Conservation (phyloP, 2,888 invertebrate genomes). For the Sericinus montela region DNA sequence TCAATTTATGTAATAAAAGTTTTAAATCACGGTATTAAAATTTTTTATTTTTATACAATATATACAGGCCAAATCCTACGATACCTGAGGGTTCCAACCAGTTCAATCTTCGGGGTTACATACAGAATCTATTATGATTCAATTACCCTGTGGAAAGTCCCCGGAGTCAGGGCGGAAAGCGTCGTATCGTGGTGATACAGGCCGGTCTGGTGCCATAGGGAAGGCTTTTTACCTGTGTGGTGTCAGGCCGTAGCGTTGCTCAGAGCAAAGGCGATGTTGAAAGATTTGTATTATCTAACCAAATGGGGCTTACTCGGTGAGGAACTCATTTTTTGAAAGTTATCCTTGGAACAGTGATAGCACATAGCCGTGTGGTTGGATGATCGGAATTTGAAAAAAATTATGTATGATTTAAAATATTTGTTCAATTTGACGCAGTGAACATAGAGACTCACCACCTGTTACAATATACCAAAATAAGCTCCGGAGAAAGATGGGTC, state of each 20-base stretch:
- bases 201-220: slow-evolving; percentile 57
- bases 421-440: too few species aligned
- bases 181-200: slow-evolving; percentile 55
- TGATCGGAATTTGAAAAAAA: too few species aligned
- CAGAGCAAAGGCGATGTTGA: slow-evolving; percentile 75
- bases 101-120: slow-evolving; percentile 72
- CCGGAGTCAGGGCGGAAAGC: slow-evolving; percentile 76
- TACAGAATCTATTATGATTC: slow-evolving; percentile 53
- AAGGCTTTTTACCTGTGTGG: slow-evolving; percentile 50
- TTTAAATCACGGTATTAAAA: slow-evolving; percentile 45
- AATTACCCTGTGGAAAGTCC: slow-evolving; percentile 77
- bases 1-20: background rate
- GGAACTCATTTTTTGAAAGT: slow-evolving; percentile 43
- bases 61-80: background rate
- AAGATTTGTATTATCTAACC: slow-evolving; percentile 43
- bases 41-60: slow-evolving; percentile 30
- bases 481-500: too few species aligned
- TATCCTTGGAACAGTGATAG: too few species aligned
- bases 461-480: too few species aligned
- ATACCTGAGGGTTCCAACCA: slow-evolving; percentile 52
- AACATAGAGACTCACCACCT: too few species aligned
- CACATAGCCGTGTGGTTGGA: too few species aligned
- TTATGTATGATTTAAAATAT: too few species aligned
- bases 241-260: slow-evolving; percentile 60
- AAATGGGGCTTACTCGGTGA: slow-evolving; percentile 78